Base-by-base conservation (phyloP, 2,888 invertebrate species). In the Orthosia gothica region DNA sequence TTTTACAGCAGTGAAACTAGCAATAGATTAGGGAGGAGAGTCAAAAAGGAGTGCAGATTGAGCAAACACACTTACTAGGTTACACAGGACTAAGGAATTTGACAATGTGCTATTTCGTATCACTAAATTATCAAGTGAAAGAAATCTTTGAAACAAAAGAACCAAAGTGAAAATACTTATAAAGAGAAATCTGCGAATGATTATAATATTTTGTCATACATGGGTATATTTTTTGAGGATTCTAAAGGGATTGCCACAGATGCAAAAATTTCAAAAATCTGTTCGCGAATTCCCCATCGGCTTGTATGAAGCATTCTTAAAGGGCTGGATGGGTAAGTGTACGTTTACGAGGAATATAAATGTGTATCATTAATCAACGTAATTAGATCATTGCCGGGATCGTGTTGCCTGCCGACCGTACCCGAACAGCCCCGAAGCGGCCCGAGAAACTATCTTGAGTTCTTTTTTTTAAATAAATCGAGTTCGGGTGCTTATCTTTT, bases 361-460 rank as follows among this genome's bases (percentile, higher is more conserved):
- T 96, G 95, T 85, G 91, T 86, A 91, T 93, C 95, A 95, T 96
- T 96, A 94, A 95, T 96, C 96, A 94, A 90, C 83, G 93, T 96
- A 96, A 96, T 96, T 95, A 96, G 95, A 94, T 95, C 95, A 96
- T 96, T 96, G 95, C 92, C 83, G 89, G 92, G 93, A 93, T 96
- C 95, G 93, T 89, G 95, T 96, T 93, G 90, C 92, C 70, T 66
- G 70, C 75, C 89, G 88, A 82, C 83, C 79, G 79, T 55, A 79
- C 85, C 88, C 83, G 87, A 85, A 74, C 70, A 69, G 54, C 65
- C 61, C 83, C 83, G 82, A 83, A 83, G 79, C 68, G 45, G 62
- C 18, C 55, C 73, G 70, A 78, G 82, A 89, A 91, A 93, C 93
- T 93, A 93, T 92, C 89, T 89, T 59, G 67, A 62, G 23, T 62